These are phyloP conservation scores for Pantherophis vulpinus DNA, from an alignment of 2,797 vertebrate species.

Conservation along the genomic window DNA sequence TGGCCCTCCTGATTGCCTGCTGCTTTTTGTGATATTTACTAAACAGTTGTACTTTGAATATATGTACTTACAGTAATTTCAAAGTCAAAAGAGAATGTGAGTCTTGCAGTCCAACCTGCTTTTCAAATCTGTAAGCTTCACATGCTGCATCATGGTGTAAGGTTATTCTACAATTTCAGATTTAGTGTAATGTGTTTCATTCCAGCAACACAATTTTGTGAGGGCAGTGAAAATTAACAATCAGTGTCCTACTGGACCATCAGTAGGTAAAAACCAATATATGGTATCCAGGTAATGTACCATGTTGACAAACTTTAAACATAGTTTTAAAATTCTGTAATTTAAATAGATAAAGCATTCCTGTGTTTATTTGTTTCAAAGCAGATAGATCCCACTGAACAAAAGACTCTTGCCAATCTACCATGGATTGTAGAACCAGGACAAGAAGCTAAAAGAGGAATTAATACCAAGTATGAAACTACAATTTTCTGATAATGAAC, in stretches of 20 bases:
- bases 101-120: not conserved
- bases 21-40: not conserved
- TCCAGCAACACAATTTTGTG: not conserved
- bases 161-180: not conserved
- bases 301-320: constrained; percentile 1
- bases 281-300: constrained; percentile 9
- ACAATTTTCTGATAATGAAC: constrained; percentile 98
- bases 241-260: constrained; percentile 2
- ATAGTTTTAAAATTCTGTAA: constrained; percentile 1
- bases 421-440: constrained; percentile 99
- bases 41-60: not conserved
- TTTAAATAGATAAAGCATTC: not conserved
- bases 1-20: not conserved
- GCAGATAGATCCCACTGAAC: constrained; percentile 98
- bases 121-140: not conserved
- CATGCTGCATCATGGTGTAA: not conserved
- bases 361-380: constrained; percentile 67
- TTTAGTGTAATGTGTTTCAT: not conserved
- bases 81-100: not conserved
- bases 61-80: not conserved
- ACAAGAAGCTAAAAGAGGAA: constrained; percentile 98
- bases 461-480: constrained; percentile 99
- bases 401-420: constrained; percentile 97
- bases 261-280: not conserved
- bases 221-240: constrained; percentile 10